Evolutionary conservation across 2,888 invertebrate species (phyloP), one percentile per base, ranked within the genome.

Genomic region (Oithona nana): DNA sequence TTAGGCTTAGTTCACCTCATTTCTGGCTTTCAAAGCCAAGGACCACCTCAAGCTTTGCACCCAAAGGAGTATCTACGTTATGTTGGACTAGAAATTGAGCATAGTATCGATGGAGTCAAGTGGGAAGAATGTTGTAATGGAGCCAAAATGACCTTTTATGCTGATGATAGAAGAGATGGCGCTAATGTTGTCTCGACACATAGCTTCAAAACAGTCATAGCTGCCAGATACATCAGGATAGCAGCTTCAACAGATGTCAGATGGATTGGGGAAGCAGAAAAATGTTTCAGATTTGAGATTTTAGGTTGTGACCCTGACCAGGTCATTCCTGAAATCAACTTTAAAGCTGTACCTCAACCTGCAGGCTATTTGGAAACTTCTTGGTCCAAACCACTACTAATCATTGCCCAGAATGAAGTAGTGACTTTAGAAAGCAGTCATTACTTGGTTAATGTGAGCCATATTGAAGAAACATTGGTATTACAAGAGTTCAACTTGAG

Each of bases 1-100:
- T 28, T 60, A 16, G 60, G 49, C 4, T 16, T 16, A 1, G 31
- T 50, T n/a, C 60, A 26, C 3, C 60, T 60, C 28, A 50, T 60
- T 11, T 60, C 60, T 8, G 60, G 60, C 8, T 60, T 60, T 50
- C 60, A 60, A 31, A 60, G 60, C 50, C 60, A 60, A 28, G 60
- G 60, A 8, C 60, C 60, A 60, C 60, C 60, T 20, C 20, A 49
- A 13, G 24, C 51, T 22, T 22, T 22, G 29, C 28, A 50, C 22
- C 22, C 24, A n/a, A 28, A n/a, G 28, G 60, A 60, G 49, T 60
- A 60, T 20, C 29, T 50, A 6, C 49, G 49, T 3, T 60, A 60
- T 28, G 51, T 60, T 1, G 51, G 60, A 6, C 49, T 60, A 24
- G 24, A 22, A 8, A 26, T 50, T 1, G 51, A 22, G n/a, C 50